phyloP scores from a whole-genome alignment of 1,140 invertebrate genomes.

The Elysia chlorotica region DNA sequence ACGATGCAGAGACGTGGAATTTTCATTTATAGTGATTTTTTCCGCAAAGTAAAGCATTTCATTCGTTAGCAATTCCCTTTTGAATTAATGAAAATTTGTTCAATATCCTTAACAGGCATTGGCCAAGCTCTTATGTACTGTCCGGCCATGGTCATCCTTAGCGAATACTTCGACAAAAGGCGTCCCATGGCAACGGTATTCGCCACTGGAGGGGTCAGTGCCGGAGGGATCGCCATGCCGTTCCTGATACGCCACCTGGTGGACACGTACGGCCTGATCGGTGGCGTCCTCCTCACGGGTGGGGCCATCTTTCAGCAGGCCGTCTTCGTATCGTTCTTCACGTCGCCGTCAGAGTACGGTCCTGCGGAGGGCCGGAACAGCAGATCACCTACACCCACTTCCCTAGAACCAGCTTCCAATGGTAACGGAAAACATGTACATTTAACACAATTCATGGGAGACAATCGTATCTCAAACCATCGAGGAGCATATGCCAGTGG shows the following conservation, averaged over 20 bases:
- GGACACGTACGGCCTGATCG: constrained; percentile 7
- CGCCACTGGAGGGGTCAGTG: constrained; percentile 6
- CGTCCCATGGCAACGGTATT: constrained; percentile 13
- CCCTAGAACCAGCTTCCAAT: no score
- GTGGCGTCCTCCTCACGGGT: constrained; percentile 2
- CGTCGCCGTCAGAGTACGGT: neutral
- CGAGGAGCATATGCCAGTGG: no score
- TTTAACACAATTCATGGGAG: no score
- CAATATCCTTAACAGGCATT: constrained; percentile 10
- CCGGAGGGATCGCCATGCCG: constrained; percentile 1
- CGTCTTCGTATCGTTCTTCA: neutral
- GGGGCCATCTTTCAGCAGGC: neutral
- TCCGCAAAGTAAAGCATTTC: neutral
- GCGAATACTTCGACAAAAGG: constrained; percentile 18
- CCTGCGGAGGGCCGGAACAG: no score
- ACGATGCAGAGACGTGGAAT: no score
- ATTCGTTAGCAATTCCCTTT: neutral
- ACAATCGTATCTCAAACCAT: no score
- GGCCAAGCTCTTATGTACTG: constrained; percentile 12
- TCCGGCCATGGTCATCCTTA: constrained; percentile 8
- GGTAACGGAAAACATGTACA: no score
- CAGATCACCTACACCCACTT: no score
- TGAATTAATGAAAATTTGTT: neutral
- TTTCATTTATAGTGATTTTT: no score
- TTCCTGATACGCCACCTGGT: neutral